Evolutionary conservation across 2,888 invertebrate genomes (phyloP).

Genomic region (Cryptops parisi): DNA sequence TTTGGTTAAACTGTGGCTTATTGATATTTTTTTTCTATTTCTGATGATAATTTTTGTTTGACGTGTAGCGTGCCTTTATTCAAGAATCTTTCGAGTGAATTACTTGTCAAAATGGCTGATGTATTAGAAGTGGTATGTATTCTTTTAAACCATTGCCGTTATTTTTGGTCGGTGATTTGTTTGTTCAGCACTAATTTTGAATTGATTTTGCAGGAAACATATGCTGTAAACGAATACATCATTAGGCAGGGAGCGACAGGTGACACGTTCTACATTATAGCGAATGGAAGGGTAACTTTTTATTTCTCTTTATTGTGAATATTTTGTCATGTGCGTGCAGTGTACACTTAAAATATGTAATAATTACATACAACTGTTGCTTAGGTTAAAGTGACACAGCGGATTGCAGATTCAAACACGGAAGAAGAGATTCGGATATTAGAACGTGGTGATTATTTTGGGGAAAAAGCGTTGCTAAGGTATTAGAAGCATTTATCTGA

Average conservation of each 20-base stretch:
- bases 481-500: no score
- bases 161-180: not conserved
- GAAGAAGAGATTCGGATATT: slow-evolving; percentile 54
- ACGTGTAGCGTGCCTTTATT: slow-evolving; percentile 52
- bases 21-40: not conserved
- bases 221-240: slow-evolving; percentile 58
- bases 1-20: not conserved
- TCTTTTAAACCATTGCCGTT: not conserved
- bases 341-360: slow-evolving; percentile 1
- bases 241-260: slow-evolving; percentile 73
- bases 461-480: slow-evolving; percentile 70
- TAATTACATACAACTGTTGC: no score
- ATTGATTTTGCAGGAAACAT: slow-evolving; percentile 47
- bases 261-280: slow-evolving; percentile 80
- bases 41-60: not conserved
- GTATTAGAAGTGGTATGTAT: slow-evolving; percentile 62
- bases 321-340: no score
- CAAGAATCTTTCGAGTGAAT: slow-evolving; percentile 50
- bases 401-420: slow-evolving; percentile 32
- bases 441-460: slow-evolving; percentile 68
- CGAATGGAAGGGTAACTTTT: slow-evolving; percentile 67
- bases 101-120: slow-evolving; percentile 68
- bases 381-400: slow-evolving; percentile 32
- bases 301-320: no score
- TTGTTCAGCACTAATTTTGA: not conserved